phyloP scores from a whole-genome alignment of 53 echinoderm and acorn worm species.

The Zoroaster sp. region DNA sequence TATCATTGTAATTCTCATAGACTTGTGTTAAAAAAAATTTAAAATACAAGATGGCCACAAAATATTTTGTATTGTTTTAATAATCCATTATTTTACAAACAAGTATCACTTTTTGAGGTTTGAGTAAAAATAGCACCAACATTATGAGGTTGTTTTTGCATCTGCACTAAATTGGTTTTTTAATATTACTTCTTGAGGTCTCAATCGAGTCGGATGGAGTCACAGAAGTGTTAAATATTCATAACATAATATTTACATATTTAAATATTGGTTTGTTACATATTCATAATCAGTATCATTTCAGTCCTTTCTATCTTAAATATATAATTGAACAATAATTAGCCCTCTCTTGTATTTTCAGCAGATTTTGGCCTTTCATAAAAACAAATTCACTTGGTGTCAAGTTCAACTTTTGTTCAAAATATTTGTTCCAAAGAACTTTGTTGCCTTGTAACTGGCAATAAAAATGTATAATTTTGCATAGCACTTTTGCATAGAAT shows the following conservation, averaged over 20 bases:
- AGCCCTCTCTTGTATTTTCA: neutral
- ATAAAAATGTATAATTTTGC: neutral
- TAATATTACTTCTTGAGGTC: neutral
- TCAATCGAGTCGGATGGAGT: neutral
- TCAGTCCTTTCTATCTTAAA: neutral
- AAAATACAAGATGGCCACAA: too few relatives aligned
- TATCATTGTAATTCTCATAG: too few relatives aligned
- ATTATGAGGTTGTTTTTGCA: neutral
- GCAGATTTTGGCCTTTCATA: neutral
- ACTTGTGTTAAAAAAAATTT: too few relatives aligned
- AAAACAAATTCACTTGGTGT: neutral
- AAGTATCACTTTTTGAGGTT: too few relatives aligned
- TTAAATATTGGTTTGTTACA: constrained; percentile 14
- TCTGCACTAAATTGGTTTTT: neutral
- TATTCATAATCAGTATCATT: neutral
- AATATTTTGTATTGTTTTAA: too few relatives aligned
- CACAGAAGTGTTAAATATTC: constrained; percentile 5
- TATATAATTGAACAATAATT: neutral
- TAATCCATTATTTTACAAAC: too few relatives aligned
- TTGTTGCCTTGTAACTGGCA: neutral
- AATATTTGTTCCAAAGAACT: neutral
- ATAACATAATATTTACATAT: constrained; percentile 20
- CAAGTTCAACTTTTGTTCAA: too few relatives aligned
- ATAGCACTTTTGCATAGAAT: constrained; percentile 46
- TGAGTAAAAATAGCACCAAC: neutral